These are phyloP conservation scores for Dasyornis broadbenti DNA, from an alignment of 2,113 vertebrate genomes.

Conservation along the genomic window DNA sequence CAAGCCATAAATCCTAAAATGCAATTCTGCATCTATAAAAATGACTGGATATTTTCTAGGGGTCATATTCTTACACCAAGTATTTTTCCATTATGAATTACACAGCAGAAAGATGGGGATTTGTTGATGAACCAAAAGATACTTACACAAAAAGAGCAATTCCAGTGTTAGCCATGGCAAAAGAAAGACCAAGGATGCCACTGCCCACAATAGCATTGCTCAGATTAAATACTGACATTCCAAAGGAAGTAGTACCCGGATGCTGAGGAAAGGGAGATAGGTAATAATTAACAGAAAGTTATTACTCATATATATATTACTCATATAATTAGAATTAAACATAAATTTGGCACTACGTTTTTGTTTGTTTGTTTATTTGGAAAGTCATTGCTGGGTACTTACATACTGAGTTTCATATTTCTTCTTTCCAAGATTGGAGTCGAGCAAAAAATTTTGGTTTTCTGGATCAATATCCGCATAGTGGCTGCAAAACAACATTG, in stretches of 20 bases:
- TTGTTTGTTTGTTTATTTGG: background rate
- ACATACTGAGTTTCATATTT: constrained; percentile 96
- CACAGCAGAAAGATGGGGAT: background rate
- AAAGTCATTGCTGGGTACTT: constrained; percentile 60
- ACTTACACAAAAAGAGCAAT: constrained; percentile 98
- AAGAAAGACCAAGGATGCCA: constrained; percentile 95
- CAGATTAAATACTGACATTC: constrained; percentile 99
- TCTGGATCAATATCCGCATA: constrained; percentile 86
- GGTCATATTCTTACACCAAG: background rate
- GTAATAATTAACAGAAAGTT: constrained; percentile 12
- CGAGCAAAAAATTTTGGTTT: constrained; percentile 92
- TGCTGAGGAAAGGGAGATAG: constrained; percentile 75
- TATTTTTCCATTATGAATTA: background rate
- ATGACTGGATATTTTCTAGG: background rate
- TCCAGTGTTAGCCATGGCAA: constrained; percentile 99
- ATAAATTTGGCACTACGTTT: background rate
- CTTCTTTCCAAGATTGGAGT: constrained; percentile 85
- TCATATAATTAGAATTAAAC: constrained; percentile 21
- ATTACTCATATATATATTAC: too few relatives aligned
- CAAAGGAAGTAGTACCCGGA: constrained; percentile 92
- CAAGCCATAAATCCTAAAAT: background rate
- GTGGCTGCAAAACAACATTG: constrained; percentile 65
- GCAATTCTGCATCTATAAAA: background rate
- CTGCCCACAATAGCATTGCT: constrained; percentile 99
- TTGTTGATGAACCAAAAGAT: constrained; percentile 26